phyloP scores from a whole-genome alignment of 2,888 invertebrate genomes.

The Empis stercorea region DNA sequence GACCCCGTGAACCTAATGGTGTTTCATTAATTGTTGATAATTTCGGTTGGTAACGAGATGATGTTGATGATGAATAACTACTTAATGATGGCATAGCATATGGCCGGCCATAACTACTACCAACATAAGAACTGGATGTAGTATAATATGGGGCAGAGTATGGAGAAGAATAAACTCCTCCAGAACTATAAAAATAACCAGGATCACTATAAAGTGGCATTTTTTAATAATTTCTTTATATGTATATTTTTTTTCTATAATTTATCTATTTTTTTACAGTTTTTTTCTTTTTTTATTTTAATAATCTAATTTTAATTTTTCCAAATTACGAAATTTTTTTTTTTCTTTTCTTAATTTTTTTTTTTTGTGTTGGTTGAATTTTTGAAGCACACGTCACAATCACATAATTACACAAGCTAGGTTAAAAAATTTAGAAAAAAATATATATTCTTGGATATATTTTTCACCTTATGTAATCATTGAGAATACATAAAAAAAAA shows the following conservation, averaged over 20 bases:
- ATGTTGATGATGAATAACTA: constrained; percentile 37
- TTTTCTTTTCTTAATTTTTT: too few species aligned
- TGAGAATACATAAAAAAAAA: too few species aligned
- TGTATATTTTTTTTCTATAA: too few species aligned
- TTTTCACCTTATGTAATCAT: too few species aligned
- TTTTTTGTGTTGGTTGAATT: neutral
- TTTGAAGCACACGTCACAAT: neutral
- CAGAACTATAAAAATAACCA: constrained; percentile 40
- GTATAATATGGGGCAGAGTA: constrained; percentile 33
- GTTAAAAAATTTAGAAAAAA: too few species aligned
- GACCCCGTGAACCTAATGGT: constrained; percentile 23
- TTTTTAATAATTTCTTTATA: constrained; percentile 11
- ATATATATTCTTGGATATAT: too few species aligned
- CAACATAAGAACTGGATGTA: constrained; percentile 30
- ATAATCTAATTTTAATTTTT: too few species aligned
- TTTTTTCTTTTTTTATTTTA: too few species aligned
- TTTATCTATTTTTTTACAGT: neutral
- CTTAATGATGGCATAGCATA: constrained; percentile 37
- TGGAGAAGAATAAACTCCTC: constrained; percentile 38
- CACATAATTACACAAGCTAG: neutral
- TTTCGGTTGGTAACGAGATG: constrained; percentile 54
- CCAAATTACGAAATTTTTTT: too few species aligned
- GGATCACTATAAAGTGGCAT: constrained; percentile 62
- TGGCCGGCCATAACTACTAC: constrained; percentile 18
- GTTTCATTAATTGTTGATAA: constrained; percentile 59